A percentile compares a stretch with the other conserved stretches of the same genome.
phyloP scores from a whole-genome alignment of 2,113 vertebrate genomes.

The Colistium nudipinnis region DNA sequence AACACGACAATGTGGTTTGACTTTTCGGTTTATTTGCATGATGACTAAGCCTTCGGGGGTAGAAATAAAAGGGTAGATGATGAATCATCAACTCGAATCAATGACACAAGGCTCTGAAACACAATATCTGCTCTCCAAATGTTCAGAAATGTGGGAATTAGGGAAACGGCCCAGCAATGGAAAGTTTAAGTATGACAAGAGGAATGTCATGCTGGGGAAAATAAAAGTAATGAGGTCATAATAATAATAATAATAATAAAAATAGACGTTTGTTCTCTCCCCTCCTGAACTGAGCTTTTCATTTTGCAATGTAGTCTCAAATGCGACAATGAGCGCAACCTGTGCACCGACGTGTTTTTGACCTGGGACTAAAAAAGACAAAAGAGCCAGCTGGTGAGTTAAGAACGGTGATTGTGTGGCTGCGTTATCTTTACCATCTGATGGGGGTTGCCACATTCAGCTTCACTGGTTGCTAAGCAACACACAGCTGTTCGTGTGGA shows the following conservation, averaged over 20 bases:
- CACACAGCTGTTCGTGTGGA: slow-evolving; percentile 11
- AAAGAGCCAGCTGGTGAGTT: slow-evolving; percentile 39
- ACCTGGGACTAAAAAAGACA: slow-evolving; percentile 38
- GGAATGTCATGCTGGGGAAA: too few relatives aligned
- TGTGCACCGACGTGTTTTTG: background rate
- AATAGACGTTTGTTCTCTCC: background rate
- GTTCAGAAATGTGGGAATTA: too few relatives aligned
- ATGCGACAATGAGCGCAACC: background rate
- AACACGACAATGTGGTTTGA: background rate
- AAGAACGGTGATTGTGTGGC: slow-evolving; percentile 14
- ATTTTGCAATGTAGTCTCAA: background rate
- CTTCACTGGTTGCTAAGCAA: slow-evolving; percentile 18
- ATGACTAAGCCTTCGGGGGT: slow-evolving; percentile 23
- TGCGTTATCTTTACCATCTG: background rate
- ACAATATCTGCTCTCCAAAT: background rate
- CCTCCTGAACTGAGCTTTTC: background rate
- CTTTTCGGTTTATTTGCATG: background rate
- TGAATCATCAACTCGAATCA: slow-evolving; percentile 2
- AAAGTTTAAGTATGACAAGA: too few relatives aligned
- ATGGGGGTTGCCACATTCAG: slow-evolving; percentile 12
- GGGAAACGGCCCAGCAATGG: too few relatives aligned
- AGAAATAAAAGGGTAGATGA: background rate
- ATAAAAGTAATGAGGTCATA: too few relatives aligned
- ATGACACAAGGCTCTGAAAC: background rate
- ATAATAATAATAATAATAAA: too few relatives aligned